Base-by-base conservation (phyloP, 2,888 invertebrate genomes). In the Tetheella fluctuosa region DNA sequence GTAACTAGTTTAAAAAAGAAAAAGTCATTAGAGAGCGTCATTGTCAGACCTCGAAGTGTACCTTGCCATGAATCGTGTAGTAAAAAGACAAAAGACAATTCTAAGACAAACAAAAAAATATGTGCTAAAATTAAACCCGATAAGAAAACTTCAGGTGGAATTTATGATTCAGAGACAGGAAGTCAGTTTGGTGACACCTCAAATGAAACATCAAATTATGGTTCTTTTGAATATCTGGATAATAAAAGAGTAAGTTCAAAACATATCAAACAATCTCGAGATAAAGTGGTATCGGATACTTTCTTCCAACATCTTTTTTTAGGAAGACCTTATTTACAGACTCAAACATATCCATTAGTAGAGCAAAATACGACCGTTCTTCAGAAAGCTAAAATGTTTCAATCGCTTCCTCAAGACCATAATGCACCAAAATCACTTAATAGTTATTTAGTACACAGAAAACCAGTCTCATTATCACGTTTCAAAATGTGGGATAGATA, bases 291-390 rank as follows among this genome's bases (percentile, higher is more conserved):
- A 63, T 94, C 95, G 0, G 94, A 96, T 77, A 93, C 94, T 0
- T 96, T 96, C 77, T 96, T 96, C 72, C 96, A 95, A 82, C 94
- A 96, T 83, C 90, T 96, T 23, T 95, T 96, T 73, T 83, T 96
- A 39, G 88, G 95, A 61, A 94, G 94, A 65, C 71, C 89, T 23
- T 70, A 65, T 48, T 62, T 71, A 15, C 77, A 83, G 37, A 71
- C 73, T 15, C 57, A 73, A 69, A 66, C 83, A 64, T 81, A 79
- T 70, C 77, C 83, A 15, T 65, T 77, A 55, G 70, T 83, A 10
- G 87, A 90, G 53, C 93, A 93, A 64, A 94, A 90, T 66, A 94
- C 95, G 1, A 94, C 95, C 58, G 95, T 97, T 20, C 86, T 95
- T 57, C 96, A 96, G 79, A 95, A 95, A 79, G 95, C 96, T 0